These are phyloP conservation scores for Saturnia pavonia DNA, from an alignment of 2,888 invertebrate genomes.

Conservation along the genomic window DNA sequence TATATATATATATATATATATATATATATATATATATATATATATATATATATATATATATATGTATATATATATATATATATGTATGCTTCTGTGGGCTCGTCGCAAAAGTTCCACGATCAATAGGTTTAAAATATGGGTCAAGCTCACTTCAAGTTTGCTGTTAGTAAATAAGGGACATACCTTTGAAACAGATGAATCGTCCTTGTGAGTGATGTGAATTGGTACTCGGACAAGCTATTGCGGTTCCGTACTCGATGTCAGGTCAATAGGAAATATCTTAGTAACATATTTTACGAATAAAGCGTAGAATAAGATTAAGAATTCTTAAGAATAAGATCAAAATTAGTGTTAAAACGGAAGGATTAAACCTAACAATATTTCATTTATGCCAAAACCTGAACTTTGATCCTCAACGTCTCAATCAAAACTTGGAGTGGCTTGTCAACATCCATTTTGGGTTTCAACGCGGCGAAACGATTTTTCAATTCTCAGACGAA, in stretches of 20 bases:
- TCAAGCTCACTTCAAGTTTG: conserved; percentile 48
- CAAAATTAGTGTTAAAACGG: neutral
- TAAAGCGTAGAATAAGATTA: neutral
- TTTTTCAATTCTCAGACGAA: neutral
- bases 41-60: too few species aligned
- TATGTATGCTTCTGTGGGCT: conserved; percentile 18
- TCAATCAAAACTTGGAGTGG: conserved; percentile 1
- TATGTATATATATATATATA: too few species aligned
- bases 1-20: too few species aligned
- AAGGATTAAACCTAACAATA: neutral
- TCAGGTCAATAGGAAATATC: neutral
- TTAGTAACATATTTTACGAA: conserved; percentile 12
- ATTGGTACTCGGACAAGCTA: conserved; percentile 11
- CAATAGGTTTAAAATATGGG: conserved; percentile 65
- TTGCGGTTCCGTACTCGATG: conserved; percentile 6
- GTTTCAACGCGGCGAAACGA: neutral
- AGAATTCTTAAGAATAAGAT: neutral
- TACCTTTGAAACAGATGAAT: conserved; percentile 28
- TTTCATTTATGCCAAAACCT: neutral
- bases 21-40: too few species aligned
- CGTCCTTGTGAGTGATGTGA: conserved; percentile 14
- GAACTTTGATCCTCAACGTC: neutral
- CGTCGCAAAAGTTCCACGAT: conserved; percentile 41
- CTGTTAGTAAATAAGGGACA: conserved; percentile 33
- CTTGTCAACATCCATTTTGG: neutral